phyloP scores from a whole-genome alignment of 2,888 invertebrate species.

The Coenonympha glycerion region DNA sequence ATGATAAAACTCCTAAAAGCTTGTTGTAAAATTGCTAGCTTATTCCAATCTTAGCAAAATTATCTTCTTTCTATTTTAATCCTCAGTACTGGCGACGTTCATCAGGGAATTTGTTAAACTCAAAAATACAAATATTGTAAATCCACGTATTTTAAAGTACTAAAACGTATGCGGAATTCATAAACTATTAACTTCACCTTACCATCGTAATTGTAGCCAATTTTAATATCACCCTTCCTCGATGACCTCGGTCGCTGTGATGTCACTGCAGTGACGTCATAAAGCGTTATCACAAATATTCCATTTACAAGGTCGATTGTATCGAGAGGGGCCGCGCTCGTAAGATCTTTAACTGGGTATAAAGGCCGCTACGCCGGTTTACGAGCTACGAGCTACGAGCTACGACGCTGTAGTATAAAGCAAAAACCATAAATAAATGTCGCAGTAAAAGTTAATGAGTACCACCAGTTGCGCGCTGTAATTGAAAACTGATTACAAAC shows the following conservation, averaged over 20 bases:
- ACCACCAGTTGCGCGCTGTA: neutral
- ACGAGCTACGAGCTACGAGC: no score
- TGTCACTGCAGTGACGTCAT: slow-evolving; percentile 19
- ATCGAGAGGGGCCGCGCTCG: slow-evolving; percentile 1
- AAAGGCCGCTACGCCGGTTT: neutral
- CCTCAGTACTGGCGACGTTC: no score
- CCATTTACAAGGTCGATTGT: slow-evolving; percentile 24
- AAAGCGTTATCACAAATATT: slow-evolving; percentile 30
- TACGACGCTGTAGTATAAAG: neutral
- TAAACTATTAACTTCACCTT: no score
- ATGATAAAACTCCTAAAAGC: no score
- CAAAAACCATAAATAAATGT: slow-evolving; percentile 3
- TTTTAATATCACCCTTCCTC: neutral
- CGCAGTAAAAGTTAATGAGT: neutral
- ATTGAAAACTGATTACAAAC: neutral
- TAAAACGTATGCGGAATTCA: no score
- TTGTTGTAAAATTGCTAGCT: no score
- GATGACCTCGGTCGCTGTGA: neutral
- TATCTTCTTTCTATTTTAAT: no score
- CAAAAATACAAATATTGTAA: no score
- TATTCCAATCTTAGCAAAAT: no score
- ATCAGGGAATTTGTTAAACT: no score
- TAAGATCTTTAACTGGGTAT: slow-evolving; percentile 5
- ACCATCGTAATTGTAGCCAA: no score
- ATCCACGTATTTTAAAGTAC: no score